These are phyloP conservation scores for Plodia interpunctella DNA, from an alignment of 1,140 invertebrate genomes.

Conservation along the genomic window DNA sequence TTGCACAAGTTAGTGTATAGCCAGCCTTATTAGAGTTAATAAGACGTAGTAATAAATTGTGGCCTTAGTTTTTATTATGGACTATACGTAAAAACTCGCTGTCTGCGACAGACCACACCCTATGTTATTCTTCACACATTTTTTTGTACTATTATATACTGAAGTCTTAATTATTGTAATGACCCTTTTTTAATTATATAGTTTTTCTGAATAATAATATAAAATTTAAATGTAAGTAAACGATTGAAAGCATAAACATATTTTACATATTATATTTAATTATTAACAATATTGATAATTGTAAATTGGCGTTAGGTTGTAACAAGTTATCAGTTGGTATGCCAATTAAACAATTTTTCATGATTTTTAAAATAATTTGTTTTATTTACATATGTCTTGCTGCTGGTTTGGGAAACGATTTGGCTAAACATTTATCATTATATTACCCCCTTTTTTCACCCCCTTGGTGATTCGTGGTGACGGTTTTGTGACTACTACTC, in stretches of 20 bases:
- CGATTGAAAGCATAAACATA: slow-evolving; percentile 72
- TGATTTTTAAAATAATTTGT: slow-evolving; percentile 68
- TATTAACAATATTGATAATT: slow-evolving; percentile 76
- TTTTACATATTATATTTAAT: slow-evolving; percentile 77
- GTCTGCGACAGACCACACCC: slow-evolving; percentile 17
- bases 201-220: slow-evolving; percentile 72
- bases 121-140: slow-evolving; percentile 38
- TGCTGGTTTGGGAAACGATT: neutral
- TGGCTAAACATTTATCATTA: too few relatives aligned
- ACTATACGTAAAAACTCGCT: slow-evolving; percentile 28
- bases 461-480: too few relatives aligned
- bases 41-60: slow-evolving; percentile 69
- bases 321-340: slow-evolving; percentile 75
- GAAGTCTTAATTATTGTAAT: slow-evolving; percentile 56
- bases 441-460: too few relatives aligned
- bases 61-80: slow-evolving; percentile 61
- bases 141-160: slow-evolving; percentile 60
- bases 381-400: slow-evolving; percentile 44
- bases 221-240: slow-evolving; percentile 75
- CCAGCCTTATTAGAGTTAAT: slow-evolving; percentile 43
- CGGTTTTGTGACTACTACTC: too few relatives aligned
- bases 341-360: slow-evolving; percentile 77
- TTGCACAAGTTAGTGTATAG: neutral
- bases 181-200: slow-evolving; percentile 64
- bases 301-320: slow-evolving; percentile 76